Conservation (phyloP, 2,888 invertebrate species). For the Hirtodrosophila trivittata region DNA sequence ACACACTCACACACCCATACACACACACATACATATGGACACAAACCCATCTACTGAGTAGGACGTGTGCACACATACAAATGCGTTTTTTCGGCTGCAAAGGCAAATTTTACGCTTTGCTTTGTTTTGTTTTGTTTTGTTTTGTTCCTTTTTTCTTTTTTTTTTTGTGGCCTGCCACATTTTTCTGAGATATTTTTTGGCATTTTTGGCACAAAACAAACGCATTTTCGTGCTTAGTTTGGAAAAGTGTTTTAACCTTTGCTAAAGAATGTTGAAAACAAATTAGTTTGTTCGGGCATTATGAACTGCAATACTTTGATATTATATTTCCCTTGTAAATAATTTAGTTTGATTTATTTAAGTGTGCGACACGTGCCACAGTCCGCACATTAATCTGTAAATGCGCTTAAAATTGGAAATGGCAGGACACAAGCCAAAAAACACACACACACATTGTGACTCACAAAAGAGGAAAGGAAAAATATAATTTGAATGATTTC, state of each 20-base stretch:
- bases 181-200: slow-evolving; percentile 34
- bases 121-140: slow-evolving; percentile 50
- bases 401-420: slow-evolving; percentile 31
- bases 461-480: slow-evolving; percentile 12
- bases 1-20: slow-evolving; percentile 35
- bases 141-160: slow-evolving; percentile 30
- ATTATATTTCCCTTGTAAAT: slow-evolving; percentile 19
- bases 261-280: slow-evolving; percentile 29
- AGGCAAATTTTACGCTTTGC: slow-evolving; percentile 35
- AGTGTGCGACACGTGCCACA: slow-evolving; percentile 27
- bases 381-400: slow-evolving; percentile 34
- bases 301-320: slow-evolving; percentile 33
- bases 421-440: slow-evolving; percentile 4
- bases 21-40: slow-evolving; percentile 18
- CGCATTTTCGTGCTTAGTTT: slow-evolving; percentile 15
- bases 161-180: slow-evolving; percentile 25
- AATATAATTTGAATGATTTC: slow-evolving; percentile 66
- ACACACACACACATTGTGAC: slow-evolving; percentile 8
- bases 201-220: slow-evolving; percentile 13
- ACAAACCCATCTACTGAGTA: slow-evolving; percentile 16
- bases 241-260: neutral
- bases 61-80: slow-evolving; percentile 65
- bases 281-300: slow-evolving; percentile 33
- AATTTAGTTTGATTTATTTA: slow-evolving; percentile 56
- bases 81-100: slow-evolving; percentile 31